A percentile compares a stretch with the other conserved stretches of the same genome.
Conservation (phyloP, 2,888 invertebrate genomes). For the Tetragonisca angustula region DNA sequence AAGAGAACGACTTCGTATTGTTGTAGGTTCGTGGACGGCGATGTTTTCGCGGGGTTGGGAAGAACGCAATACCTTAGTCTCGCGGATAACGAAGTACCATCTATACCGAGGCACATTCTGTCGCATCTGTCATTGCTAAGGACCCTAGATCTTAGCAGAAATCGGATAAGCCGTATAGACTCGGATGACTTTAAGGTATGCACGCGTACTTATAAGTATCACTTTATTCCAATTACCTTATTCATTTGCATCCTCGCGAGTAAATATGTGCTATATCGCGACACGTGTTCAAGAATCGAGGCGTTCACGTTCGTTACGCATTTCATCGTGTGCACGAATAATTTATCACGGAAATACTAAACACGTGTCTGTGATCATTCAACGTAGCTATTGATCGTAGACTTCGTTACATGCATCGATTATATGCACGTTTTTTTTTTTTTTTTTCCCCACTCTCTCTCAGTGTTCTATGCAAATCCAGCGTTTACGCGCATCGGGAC, state of each 20-base stretch:
- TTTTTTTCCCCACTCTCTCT: background rate
- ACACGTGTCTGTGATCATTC: background rate
- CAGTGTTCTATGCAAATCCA: background rate
- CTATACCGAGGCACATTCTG: slow-evolving; percentile 91
- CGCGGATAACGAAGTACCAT: slow-evolving; percentile 91
- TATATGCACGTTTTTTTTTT: background rate
- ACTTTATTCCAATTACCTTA: background rate
- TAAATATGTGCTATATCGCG: background rate
- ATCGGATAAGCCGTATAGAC: slow-evolving; percentile 90
- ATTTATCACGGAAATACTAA: background rate
- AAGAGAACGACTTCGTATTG: slow-evolving; percentile 50
- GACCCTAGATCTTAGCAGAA: slow-evolving; percentile 92
- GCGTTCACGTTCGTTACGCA: background rate
- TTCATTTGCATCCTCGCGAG: background rate
- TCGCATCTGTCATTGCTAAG: slow-evolving; percentile 91
- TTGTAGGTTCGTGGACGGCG: slow-evolving; percentile 90
- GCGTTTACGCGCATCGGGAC: background rate
- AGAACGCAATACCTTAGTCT: slow-evolving; percentile 91
- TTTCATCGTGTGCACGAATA: background rate
- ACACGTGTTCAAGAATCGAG: background rate
- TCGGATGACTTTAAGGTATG: slow-evolving; percentile 91
- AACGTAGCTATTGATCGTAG: background rate
- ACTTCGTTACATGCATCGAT: background rate
- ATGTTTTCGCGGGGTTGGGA: slow-evolving; percentile 90
- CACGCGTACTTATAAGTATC: slow-evolving; percentile 1